Evolutionary conservation across 2,113 vertebrate species (phyloP).

Genomic region (Paraplagusia blochii): DNA sequence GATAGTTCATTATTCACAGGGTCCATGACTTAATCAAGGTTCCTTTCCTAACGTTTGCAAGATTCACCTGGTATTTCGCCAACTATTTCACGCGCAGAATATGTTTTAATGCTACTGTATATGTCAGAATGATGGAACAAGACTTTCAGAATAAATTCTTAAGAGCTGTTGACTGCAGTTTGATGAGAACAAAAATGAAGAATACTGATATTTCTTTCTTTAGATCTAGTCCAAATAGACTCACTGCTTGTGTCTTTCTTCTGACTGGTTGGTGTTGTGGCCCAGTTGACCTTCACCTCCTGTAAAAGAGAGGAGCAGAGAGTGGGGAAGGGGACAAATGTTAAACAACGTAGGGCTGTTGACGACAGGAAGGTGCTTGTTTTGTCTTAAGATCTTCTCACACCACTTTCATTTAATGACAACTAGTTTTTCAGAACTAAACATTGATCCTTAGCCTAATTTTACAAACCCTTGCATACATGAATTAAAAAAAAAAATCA

Average conservation of each 20-base stretch:
- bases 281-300: conserved; percentile 99
- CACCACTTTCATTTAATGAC: conserved; percentile 59
- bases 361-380: conserved; percentile 36
- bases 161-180: neutral
- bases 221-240: conserved; percentile 4
- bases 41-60: no score
- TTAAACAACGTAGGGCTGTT: conserved; percentile 17
- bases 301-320: conserved; percentile 65
- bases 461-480: conserved; percentile 53
- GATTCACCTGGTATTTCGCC: no score
- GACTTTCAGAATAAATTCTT: no score
- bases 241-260: conserved; percentile 99
- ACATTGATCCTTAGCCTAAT: conserved; percentile 34
- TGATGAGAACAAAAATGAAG: no score
- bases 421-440: conserved; percentile 48
- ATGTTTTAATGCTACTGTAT: no score
- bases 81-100: no score
- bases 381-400: conserved; percentile 59
- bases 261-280: conserved; percentile 97
- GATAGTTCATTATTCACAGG: neutral
- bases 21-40: no score
- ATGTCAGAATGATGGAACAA: no score
- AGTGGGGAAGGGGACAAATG: conserved; percentile 32
- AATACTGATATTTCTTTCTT: neutral
- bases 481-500: conserved; percentile 37